Conservation (phyloP, 2,113 vertebrate species). For the Tetrao urogallus region DNA sequence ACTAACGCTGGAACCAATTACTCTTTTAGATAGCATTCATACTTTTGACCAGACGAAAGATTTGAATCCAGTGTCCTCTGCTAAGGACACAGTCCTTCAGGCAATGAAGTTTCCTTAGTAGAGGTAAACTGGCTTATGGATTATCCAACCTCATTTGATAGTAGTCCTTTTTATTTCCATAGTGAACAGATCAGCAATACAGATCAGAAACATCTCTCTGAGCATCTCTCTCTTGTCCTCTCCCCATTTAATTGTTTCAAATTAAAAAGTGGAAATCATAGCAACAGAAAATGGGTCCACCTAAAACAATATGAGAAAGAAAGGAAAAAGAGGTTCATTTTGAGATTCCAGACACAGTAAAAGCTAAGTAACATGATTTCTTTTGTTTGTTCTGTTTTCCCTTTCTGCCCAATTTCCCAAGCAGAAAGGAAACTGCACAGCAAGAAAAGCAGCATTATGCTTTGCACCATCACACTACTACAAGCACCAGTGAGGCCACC, state of each 20-base stretch:
- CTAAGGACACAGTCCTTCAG: background rate
- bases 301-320: background rate
- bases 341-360: background rate
- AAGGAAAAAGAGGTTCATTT: background rate
- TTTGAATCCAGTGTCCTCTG: background rate
- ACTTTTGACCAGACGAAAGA: background rate
- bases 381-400: background rate
- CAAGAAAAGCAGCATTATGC: background rate
- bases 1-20: background rate
- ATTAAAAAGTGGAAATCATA: background rate
- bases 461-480: background rate
- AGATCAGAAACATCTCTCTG: background rate
- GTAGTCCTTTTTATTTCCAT: background rate
- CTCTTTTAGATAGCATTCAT: background rate
- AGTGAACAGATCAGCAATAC: background rate
- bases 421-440: background rate
- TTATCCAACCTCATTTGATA: background rate
- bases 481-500: background rate
- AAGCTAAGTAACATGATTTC: too few relatives aligned
- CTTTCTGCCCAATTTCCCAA: background rate
- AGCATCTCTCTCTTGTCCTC: background rate
- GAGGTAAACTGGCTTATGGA: slow-evolving; percentile 18
- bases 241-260: background rate
- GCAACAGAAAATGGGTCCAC: background rate
- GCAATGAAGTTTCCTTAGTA: background rate